These are phyloP conservation scores for Microctenopoma lineatum DNA, from an alignment of 2,797 vertebrate genomes.

Conservation along the genomic window DNA sequence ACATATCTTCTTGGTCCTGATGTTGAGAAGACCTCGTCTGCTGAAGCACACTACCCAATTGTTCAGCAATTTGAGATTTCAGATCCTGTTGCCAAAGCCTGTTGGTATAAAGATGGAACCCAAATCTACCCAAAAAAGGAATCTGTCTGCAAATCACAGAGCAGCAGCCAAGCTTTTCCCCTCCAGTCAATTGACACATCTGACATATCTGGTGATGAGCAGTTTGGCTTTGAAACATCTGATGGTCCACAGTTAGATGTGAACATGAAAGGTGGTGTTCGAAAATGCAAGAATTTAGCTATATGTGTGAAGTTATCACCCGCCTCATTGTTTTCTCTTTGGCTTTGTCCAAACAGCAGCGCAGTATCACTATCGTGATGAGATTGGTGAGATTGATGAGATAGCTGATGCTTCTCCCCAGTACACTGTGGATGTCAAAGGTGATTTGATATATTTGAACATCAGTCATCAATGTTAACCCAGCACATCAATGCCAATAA, in stretches of 20 bases:
- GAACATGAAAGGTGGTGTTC: slow-evolving; percentile 88
- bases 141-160: slow-evolving; percentile 80
- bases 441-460: slow-evolving; percentile 89
- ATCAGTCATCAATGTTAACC: slow-evolving; percentile 85
- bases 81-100: slow-evolving; percentile 80
- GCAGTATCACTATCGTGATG: slow-evolving; percentile 86
- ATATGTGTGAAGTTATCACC: slow-evolving; percentile 60
- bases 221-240: slow-evolving; percentile 77
- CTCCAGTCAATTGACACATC: slow-evolving; percentile 72
- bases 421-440: slow-evolving; percentile 89
- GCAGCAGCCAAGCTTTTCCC: slow-evolving; percentile 73
- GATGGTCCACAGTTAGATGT: slow-evolving; percentile 81
- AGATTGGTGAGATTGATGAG: slow-evolving; percentile 86
- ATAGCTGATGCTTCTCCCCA: slow-evolving; percentile 81
- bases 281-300: slow-evolving; percentile 69
- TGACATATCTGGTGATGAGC: slow-evolving; percentile 78
- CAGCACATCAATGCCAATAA: slow-evolving; percentile 83
- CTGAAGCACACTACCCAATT: slow-evolving; percentile 79
- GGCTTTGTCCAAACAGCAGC: slow-evolving; percentile 87
- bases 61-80: slow-evolving; percentile 89
- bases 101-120: slow-evolving; percentile 88
- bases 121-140: slow-evolving; percentile 80
- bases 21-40: slow-evolving; percentile 69
- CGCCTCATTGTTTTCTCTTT: slow-evolving; percentile 87
- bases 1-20: slow-evolving; percentile 72